phyloP scores from a whole-genome alignment of 2,888 invertebrate species.

The Keiferia lycopersicella region DNA sequence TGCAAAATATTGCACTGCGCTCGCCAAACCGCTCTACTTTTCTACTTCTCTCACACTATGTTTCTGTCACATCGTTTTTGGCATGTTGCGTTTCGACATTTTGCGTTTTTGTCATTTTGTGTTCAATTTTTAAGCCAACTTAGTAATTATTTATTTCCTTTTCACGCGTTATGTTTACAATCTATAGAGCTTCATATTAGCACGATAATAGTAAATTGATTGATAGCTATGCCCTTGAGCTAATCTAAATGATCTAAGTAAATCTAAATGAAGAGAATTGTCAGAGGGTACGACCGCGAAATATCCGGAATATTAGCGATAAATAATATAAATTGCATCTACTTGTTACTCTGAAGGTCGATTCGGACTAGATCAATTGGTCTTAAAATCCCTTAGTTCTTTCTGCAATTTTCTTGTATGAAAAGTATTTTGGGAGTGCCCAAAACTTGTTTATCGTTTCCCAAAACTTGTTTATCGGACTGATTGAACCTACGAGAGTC shows the following conservation, averaged over 20 bases:
- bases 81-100: too few relatives aligned
- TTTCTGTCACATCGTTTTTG: too few relatives aligned
- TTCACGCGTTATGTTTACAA: neutral
- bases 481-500: too few relatives aligned
- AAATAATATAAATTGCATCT: neutral
- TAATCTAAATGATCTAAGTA: neutral
- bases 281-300: neutral
- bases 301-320: slow-evolving; percentile 2
- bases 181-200: neutral
- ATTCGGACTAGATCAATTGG: too few relatives aligned
- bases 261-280: neutral
- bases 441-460: too few relatives aligned
- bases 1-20: too few relatives aligned
- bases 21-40: too few relatives aligned
- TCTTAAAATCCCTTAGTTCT: neutral
- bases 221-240: neutral
- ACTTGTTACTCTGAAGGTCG: neutral
- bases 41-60: too few relatives aligned
- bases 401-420: too few relatives aligned
- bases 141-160: neutral
- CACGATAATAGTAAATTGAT: neutral
- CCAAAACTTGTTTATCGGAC: too few relatives aligned
- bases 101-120: too few relatives aligned
- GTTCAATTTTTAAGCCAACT: neutral
- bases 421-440: too few relatives aligned